Conservation (phyloP, 2,797 vertebrate genomes). For the Tapera naevia region DNA sequence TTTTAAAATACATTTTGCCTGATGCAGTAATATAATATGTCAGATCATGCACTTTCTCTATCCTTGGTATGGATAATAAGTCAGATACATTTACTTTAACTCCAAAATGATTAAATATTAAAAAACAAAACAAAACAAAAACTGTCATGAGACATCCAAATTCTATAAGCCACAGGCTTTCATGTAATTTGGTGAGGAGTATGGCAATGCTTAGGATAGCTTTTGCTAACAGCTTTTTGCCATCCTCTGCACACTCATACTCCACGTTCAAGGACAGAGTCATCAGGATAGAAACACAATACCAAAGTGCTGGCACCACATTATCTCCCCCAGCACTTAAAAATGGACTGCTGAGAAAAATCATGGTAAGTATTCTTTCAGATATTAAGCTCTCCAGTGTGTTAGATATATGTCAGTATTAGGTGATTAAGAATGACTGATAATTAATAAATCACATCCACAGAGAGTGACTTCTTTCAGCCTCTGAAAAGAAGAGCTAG, state of each 20-base stretch:
- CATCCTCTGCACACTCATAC: background rate
- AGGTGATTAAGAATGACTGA: slow-evolving; percentile 47
- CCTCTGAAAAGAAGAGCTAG: background rate
- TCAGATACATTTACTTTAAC: background rate
- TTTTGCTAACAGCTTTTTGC: background rate
- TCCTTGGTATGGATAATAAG: background rate
- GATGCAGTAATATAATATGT: background rate
- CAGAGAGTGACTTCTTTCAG: background rate
- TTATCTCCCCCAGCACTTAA: background rate
- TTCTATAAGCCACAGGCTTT: background rate
- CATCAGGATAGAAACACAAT: background rate
- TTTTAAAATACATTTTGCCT: background rate
- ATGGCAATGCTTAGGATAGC: background rate
- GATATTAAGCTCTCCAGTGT: slow-evolving; percentile 20
- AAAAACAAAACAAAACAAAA: background rate
- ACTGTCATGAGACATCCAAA: background rate
- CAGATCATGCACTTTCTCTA: background rate
- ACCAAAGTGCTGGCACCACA: background rate
- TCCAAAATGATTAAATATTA: background rate
- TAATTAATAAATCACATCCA: slow-evolving; percentile 50
- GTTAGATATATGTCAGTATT: slow-evolving; percentile 35
- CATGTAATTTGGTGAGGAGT: background rate
- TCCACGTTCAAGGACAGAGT: background rate
- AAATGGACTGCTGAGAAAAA: slow-evolving; percentile 39
- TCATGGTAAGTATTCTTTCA: slow-evolving; percentile 5